These are phyloP conservation scores for Vulpes vulpes DNA, from an alignment of 2,113 vertebrate genomes.

Conservation along the genomic window DNA sequence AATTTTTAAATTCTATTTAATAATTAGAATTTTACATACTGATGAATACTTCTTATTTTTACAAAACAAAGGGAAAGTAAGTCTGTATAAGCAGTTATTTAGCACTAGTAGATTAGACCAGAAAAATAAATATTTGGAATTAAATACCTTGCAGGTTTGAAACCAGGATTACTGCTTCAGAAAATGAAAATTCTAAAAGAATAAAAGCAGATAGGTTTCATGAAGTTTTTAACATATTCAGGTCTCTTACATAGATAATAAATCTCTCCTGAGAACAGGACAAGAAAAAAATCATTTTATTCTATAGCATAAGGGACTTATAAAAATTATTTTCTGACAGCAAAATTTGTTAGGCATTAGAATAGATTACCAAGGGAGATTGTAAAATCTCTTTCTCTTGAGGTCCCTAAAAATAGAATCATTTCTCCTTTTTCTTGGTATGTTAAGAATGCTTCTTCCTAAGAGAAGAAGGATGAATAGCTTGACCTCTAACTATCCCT, in stretches of 20 bases:
- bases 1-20: neutral
- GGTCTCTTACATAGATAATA: neutral
- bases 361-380: neutral
- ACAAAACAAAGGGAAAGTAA: neutral
- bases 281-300: constrained; percentile 20
- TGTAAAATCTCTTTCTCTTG: neutral
- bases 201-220: neutral
- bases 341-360: constrained; percentile 50
- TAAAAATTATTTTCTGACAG: constrained; percentile 41
- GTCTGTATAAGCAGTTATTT: neutral
- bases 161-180: neutral
- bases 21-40: constrained; percentile 5
- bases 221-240: neutral
- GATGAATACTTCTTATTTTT: constrained; percentile 23
- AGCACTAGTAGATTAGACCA: neutral
- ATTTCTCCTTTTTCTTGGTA: neutral
- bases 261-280: neutral
- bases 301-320: neutral
- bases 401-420: neutral
- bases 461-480: neutral
- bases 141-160: constrained; percentile 3
- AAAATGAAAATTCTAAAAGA: constrained; percentile 41
- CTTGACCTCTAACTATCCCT: neutral
- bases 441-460: constrained; percentile 5
- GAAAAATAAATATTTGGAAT: constrained; percentile 34